These are phyloP conservation scores for Megaleporinus macrocephalus DNA, from an alignment of 2,113 vertebrate genomes.

Conservation along the genomic window DNA sequence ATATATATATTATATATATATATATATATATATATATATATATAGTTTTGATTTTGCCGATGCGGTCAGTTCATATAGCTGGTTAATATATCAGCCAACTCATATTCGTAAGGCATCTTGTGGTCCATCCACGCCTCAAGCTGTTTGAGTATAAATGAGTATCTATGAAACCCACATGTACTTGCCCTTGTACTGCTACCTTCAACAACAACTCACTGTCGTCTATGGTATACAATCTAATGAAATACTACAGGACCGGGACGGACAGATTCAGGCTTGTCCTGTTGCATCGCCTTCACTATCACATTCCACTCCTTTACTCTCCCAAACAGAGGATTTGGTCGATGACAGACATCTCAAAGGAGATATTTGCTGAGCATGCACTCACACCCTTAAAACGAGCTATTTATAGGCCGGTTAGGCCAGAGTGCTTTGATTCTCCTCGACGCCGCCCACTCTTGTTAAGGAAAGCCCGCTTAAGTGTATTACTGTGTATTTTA, in stretches of 20 bases:
- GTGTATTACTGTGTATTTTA: conserved; percentile 46
- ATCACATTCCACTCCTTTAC: conserved; percentile 54
- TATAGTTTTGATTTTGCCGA: no score
- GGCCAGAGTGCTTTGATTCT: conserved; percentile 69
- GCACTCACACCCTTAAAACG: conserved; percentile 65
- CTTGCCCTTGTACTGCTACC: not conserved
- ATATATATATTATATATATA: no score
- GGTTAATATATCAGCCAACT: no score
- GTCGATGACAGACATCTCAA: conserved; percentile 55
- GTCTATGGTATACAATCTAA: not conserved
- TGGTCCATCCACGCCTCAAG: not conserved
- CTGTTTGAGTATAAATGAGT: no score
- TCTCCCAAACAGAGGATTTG: conserved; percentile 64
- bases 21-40: no score
- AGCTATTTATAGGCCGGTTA: conserved; percentile 70
- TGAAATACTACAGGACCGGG: not conserved
- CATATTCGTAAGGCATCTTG: no score
- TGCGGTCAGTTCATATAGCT: no score
- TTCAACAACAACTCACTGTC: not conserved
- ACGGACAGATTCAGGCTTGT: conserved; percentile 41
- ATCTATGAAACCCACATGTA: no score
- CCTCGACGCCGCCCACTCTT: conserved; percentile 51
- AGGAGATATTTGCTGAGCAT: conserved; percentile 60
- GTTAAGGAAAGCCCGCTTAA: conserved; percentile 55
- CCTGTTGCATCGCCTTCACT: conserved; percentile 51